Evolutionary conservation across 2,113 vertebrate genomes (phyloP).

Genomic region (Corythaeola cristata): DNA sequence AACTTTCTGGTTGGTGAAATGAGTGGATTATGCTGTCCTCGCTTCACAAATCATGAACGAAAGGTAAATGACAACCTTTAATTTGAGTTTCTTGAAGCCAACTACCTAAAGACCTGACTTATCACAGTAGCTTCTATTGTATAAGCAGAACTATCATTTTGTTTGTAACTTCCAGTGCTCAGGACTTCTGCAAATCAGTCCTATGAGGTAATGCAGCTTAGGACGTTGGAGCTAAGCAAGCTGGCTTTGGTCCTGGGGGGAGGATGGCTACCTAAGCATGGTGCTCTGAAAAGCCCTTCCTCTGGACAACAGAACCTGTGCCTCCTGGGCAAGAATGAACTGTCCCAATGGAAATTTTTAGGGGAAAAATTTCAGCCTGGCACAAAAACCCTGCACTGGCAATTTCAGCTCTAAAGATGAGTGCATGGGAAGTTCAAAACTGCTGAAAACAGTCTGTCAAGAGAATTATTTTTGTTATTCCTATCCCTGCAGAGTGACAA

Average conservation of each 20-base stretch:
- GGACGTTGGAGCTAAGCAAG: neutral
- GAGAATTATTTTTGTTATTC: neutral
- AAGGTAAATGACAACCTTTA: neutral
- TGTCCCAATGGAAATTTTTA: neutral
- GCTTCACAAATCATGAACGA: neutral
- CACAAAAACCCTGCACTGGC: neutral
- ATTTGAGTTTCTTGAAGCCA: neutral
- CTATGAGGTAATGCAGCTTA: neutral
- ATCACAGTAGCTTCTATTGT: neutral
- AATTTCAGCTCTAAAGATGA: neutral
- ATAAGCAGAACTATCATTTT: neutral
- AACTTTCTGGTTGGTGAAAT: neutral
- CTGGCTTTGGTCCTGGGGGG: neutral
- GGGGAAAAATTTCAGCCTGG: neutral
- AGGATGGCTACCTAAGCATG: neutral
- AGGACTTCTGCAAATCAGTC: neutral
- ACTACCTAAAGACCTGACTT: neutral
- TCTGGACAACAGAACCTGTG: neutral
- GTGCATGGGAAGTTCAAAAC: neutral
- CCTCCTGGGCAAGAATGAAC: neutral
- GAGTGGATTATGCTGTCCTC: neutral
- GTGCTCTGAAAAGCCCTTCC: neutral
- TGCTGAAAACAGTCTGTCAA: neutral
- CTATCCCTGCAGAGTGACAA: neutral
- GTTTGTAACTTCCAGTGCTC: neutral